Conservation (phyloP, 2,797 vertebrate species). For the Lutjanus argentimaculatus region DNA sequence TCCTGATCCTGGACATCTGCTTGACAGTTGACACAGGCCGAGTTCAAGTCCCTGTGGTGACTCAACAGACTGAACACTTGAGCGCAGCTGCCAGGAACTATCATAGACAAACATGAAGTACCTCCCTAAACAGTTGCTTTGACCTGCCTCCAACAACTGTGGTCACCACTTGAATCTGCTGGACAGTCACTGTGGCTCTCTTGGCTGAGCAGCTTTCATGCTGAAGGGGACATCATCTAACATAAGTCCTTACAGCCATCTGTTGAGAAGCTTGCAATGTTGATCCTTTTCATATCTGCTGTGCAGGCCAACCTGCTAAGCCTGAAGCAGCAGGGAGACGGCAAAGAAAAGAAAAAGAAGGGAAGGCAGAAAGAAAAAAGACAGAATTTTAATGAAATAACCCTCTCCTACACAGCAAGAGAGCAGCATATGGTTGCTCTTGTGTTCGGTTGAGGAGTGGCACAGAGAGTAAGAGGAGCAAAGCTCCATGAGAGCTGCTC, state of each 20-base stretch:
- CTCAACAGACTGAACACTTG: constrained; percentile 67
- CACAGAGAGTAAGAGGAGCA: constrained; percentile 44
- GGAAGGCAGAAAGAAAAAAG: constrained; percentile 4
- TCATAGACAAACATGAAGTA: constrained; percentile 67
- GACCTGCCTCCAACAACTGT: constrained; percentile 68
- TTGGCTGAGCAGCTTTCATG: constrained; percentile 57
- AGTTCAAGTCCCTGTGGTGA: constrained; percentile 64
- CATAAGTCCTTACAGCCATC: constrained; percentile 69
- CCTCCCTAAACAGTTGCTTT: constrained; percentile 71
- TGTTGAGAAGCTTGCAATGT: constrained; percentile 59
- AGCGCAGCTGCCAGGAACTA: constrained; percentile 71
- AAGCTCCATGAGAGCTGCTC: constrained; percentile 62
- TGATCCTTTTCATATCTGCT: constrained; percentile 63
- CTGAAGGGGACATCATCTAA: constrained; percentile 64
- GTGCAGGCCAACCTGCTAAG: constrained; percentile 50
- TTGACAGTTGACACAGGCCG: constrained; percentile 65
- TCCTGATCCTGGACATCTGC: constrained; percentile 71
- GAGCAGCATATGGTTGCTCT: constrained; percentile 55
- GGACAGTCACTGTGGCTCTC: constrained; percentile 57
- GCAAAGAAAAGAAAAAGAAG: constrained; percentile 30
- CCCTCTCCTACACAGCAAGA: constrained; percentile 40
- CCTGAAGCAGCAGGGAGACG: constrained; percentile 53
- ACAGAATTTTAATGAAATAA: constrained; percentile 59
- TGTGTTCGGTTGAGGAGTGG: constrained; percentile 45
- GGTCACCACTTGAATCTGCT: constrained; percentile 65